These are phyloP conservation scores for Apolygus lucorum DNA, from an alignment of 1,140 invertebrate genomes.

Conservation along the genomic window DNA sequence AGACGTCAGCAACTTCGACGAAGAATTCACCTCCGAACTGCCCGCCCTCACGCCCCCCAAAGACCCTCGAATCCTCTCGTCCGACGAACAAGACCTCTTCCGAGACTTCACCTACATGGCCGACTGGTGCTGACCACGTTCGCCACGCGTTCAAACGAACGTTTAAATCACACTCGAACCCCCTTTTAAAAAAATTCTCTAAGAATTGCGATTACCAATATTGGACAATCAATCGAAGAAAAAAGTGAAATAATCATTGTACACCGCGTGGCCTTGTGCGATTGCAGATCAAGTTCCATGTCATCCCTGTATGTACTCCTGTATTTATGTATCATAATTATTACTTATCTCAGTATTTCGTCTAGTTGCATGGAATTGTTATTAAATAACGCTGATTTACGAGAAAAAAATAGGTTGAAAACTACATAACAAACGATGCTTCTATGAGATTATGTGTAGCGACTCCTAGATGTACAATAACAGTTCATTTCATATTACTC, in stretches of 20 bases:
- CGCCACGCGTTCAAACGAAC: background rate
- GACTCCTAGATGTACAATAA: background rate
- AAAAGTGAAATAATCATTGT: background rate
- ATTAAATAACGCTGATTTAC: background rate
- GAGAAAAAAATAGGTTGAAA: too few relatives aligned
- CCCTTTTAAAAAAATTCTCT: background rate
- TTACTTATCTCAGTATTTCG: background rate
- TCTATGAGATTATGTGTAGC: background rate
- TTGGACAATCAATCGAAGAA: background rate
- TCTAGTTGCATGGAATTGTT: background rate
- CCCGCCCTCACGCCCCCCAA: conserved; percentile 94
- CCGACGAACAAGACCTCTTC: conserved; percentile 85
- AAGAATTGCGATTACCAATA: background rate
- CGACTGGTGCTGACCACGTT: conserved; percentile 79
- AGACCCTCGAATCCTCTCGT: conserved; percentile 78
- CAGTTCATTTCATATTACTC: too few relatives aligned
- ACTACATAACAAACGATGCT: background rate
- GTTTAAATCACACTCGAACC: background rate
- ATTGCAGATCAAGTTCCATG: background rate
- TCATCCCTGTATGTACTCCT: background rate
- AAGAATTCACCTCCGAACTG: conserved; percentile 96
- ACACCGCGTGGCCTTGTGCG: background rate
- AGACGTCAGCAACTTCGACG: conserved; percentile 99
- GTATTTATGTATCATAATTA: background rate
- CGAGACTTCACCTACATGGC: conserved; percentile 96